Evolutionary conservation across 2,888 invertebrate genomes (phyloP).

Genomic region (Rhyacophila evoluta): DNA sequence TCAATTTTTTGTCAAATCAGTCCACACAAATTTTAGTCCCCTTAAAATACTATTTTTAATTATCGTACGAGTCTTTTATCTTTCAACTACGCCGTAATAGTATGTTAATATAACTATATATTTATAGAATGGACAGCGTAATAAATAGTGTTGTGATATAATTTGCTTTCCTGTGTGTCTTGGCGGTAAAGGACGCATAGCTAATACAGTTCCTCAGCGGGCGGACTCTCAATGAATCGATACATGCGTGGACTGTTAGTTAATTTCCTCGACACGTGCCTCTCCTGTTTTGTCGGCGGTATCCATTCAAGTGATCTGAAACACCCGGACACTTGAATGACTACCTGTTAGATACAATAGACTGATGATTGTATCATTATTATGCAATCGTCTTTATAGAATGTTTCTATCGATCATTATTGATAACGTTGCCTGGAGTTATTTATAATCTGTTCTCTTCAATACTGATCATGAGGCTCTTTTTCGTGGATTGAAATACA

Average conservation of each 20-base stretch:
- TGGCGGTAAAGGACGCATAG: background rate
- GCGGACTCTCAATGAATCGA: background rate
- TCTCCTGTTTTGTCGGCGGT: background rate
- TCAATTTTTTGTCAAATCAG: too few species aligned
- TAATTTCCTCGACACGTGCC: constrained; percentile 5
- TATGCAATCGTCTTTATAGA: background rate
- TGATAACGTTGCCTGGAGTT: too few species aligned
- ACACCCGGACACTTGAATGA: constrained; percentile 17
- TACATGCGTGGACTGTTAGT: background rate
- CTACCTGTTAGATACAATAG: background rate
- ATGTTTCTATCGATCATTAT: background rate
- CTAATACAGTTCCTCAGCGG: background rate
- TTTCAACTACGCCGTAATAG: too few species aligned
- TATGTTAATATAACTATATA: too few species aligned
- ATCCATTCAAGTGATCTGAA: background rate
- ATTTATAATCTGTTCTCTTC: too few species aligned
- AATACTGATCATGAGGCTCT: too few species aligned
- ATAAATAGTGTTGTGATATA: too few species aligned
- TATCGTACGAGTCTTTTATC: too few species aligned
- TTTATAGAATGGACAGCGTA: too few species aligned
- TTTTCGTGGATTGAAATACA: too few species aligned
- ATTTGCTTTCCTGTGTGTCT: background rate
- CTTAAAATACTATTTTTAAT: too few species aligned
- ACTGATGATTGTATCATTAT: background rate
- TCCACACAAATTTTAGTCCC: too few species aligned